Conservation (phyloP, 2,797 vertebrate genomes). For the Lacerta viridis region DNA sequence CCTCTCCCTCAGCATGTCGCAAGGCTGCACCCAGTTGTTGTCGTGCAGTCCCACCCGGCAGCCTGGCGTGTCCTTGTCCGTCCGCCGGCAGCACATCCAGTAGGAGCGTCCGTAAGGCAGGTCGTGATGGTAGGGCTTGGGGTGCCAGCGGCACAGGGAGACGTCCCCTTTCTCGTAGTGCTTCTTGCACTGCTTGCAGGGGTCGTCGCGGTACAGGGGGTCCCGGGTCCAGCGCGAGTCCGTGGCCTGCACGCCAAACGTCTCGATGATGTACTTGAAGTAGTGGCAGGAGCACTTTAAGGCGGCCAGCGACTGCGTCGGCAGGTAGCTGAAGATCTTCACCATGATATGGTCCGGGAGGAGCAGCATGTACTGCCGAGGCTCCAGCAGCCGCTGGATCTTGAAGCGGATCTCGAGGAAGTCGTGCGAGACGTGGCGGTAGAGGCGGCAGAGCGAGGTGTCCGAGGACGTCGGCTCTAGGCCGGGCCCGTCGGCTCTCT, state of each 20-base stretch:
- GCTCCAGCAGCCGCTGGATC: constrained; percentile 95
- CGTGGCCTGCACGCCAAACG: constrained; percentile 89
- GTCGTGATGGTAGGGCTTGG: constrained; percentile 99
- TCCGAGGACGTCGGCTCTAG: constrained; percentile 75
- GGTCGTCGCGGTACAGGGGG: constrained; percentile 94
- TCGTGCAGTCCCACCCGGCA: constrained; percentile 95
- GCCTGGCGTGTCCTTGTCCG: constrained; percentile 92
- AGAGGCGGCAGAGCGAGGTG: constrained; percentile 92
- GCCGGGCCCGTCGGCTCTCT: constrained; percentile 54
- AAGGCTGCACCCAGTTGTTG: constrained; percentile 94
- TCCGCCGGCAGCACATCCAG: constrained; percentile 97
- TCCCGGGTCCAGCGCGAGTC: constrained; percentile 95
- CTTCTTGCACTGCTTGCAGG: constrained; percentile 97
- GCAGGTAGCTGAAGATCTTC: constrained; percentile 93
- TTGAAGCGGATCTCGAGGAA: constrained; percentile 98
- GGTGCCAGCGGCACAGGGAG: constrained; percentile 97
- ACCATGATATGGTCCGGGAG: constrained; percentile 95
- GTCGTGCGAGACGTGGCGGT: constrained; percentile 95
- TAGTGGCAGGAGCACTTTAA: constrained; percentile 96
- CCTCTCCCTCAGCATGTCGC: constrained; percentile 82
- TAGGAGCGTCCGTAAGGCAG: constrained; percentile 98
- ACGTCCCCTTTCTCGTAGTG: constrained; percentile 93
- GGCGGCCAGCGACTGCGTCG: constrained; percentile 91
- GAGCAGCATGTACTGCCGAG: constrained; percentile 94
- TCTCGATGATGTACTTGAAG: constrained; percentile 93